Base-by-base conservation (phyloP, 1,140 invertebrate species). In the Leptopilina boulardi region DNA sequence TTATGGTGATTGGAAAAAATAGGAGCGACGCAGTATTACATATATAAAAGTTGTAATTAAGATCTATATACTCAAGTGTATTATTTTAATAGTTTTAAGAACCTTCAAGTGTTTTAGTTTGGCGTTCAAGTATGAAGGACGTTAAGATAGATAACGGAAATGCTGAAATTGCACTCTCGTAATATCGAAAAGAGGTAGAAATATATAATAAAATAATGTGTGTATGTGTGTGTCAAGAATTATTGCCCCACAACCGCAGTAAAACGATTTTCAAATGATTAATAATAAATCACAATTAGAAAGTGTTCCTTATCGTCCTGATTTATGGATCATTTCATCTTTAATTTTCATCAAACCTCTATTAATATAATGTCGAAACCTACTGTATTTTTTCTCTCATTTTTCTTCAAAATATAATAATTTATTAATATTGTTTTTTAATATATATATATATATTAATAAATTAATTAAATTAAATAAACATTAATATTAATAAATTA, bases 41-140 rank as follows among this genome's bases (percentile, higher is more conserved):
- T 6, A 38, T 6, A 38, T 9, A 18, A 19, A 18, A 1, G 8
- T 19, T 54, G 18, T 18, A 54, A 54, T 54, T 54, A 54, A 19
- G 21, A 54, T 10, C 51, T 54, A 6, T 18, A n/a, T 9, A 18
- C 34, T 38, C 34, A 6, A 38, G 21, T 19, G 19, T 18, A 54
- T 54, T n/a, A n/a, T 54, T 54, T 54, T 54, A 54, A 54, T 54
- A 19, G 51, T 10, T 54, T n/a, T n/a, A n/a, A 54, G 18, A 54
- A 18, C 51, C 51, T 54, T 21, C 51, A 54, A 19, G 51, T 21
- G 10, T 21, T 54, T 54, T 54, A 19, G 15, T 54, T 54, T 54
- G 4, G 19, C 51, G n/a, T 21, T 54, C 51, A 10, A 54, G 51
- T 54, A 54, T 54, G 51, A 54, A 54, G 51, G 19, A 54, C 51